Percentiles rank a stretch among this genome's conserved stretches.
Conservation (phyloP, 2,888 invertebrate genomes). For the Anoplius nigerrimus region DNA sequence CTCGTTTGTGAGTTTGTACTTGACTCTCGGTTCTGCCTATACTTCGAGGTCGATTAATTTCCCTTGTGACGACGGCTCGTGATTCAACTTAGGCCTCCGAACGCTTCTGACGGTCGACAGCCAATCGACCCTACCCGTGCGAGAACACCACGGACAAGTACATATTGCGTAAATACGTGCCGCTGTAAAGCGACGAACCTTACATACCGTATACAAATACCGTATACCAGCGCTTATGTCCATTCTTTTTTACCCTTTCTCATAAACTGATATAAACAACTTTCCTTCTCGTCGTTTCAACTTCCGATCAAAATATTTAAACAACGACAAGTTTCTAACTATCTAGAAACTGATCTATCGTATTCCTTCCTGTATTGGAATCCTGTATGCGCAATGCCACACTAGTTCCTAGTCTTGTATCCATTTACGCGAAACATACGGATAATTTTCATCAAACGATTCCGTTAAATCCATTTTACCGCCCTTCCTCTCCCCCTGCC, state of each 20-base stretch:
- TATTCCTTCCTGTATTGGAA: too few species aligned
- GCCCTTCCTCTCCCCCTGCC: too few species aligned
- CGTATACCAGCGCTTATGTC: too few species aligned
- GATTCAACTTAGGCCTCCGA: constrained; percentile 7
- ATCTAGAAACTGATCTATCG: too few species aligned
- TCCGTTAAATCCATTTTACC: constrained; percentile 13
- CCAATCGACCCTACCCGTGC: constrained; percentile 5
- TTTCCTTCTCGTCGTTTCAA: too few species aligned
- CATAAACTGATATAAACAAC: too few species aligned
- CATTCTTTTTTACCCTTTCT: too few species aligned
- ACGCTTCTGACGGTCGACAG: constrained; percentile 14
- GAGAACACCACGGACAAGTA: constrained; percentile 24
- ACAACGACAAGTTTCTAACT: too few species aligned
- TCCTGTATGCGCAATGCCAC: too few species aligned
- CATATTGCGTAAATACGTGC: constrained; percentile 26
- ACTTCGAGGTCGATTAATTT: constrained; percentile 25
- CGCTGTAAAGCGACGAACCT: background rate
- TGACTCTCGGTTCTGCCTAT: background rate
- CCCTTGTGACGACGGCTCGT: constrained; percentile 20
- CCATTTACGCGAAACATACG: background rate
- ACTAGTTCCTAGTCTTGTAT: too few species aligned
- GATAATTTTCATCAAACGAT: background rate
- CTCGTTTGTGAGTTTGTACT: constrained; percentile 2
- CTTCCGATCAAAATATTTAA: too few species aligned
- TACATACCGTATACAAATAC: too few species aligned